Percentiles rank a stretch among this genome's conserved stretches.
These are phyloP conservation scores for Zoanthus gigantus DNA, from an alignment of 92 coral and sea anemone genomes.

Conservation along the genomic window DNA sequence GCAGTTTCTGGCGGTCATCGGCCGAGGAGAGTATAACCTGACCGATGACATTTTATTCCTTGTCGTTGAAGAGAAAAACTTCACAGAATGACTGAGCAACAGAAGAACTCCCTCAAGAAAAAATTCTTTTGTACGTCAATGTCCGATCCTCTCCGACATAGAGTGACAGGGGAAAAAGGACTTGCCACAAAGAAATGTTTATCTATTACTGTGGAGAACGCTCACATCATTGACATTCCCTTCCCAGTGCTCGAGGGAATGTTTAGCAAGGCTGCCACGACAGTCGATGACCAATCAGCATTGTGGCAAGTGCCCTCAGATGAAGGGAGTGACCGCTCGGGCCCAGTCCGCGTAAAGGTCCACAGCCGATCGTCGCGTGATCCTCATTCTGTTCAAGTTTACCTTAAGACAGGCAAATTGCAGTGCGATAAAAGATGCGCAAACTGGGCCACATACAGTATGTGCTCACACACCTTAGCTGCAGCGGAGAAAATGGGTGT, in stretches of 20 bases:
- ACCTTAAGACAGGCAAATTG: conserved; percentile 43
- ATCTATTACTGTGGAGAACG: conserved; percentile 55
- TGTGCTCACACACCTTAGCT: conserved; percentile 71
- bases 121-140: conserved; percentile 53
- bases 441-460: conserved; percentile 57
- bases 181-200: conserved; percentile 13
- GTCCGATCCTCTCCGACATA: conserved; percentile 46
- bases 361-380: conserved; percentile 48
- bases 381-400: conserved; percentile 48
- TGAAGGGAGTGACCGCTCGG: conserved; percentile 15
- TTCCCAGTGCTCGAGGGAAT: conserved; percentile 57
- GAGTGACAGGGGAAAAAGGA: conserved; percentile 35
- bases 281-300: conserved; percentile 22
- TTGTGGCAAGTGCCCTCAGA: conserved; percentile 60
- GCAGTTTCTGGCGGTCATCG: conserved; percentile 71
- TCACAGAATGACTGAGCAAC: conserved; percentile 57
- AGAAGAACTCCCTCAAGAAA: conserved; percentile 61
- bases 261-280: conserved; percentile 57
- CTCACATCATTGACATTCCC: conserved; percentile 48
- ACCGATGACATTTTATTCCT: conserved; percentile 57
- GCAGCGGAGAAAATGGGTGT: conserved; percentile 55
- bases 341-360: conserved; percentile 18
- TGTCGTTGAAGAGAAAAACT: conserved; percentile 59
- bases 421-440: conserved; percentile 57
- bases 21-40: conserved; percentile 64